A percentile compares a stretch with the other conserved stretches of the same genome.
Conservation (phyloP, 2,797 vertebrate species). For the Lepilemur ruficaudatus region DNA sequence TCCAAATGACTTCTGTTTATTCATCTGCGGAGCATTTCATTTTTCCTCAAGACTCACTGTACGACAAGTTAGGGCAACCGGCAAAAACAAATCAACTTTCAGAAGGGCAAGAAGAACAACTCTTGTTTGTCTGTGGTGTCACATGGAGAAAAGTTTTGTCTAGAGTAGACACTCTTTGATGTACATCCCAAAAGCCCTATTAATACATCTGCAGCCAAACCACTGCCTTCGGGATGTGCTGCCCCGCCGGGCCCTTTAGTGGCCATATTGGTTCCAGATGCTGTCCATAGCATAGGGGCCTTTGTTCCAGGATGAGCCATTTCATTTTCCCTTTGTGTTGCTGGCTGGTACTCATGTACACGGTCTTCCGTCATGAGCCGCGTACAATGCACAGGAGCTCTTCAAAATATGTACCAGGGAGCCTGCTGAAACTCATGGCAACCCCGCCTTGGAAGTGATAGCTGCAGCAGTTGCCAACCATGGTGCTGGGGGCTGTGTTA, state of each 20-base stretch:
- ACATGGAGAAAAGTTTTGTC: background rate
- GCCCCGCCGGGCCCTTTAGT: rapidly evolving
- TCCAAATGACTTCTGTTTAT: background rate
- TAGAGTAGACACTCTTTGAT: background rate
- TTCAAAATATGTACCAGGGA: background rate
- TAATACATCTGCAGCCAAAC: background rate
- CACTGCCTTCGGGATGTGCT: background rate
- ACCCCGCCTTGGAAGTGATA: rapidly evolving
- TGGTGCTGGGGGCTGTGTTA: no score
- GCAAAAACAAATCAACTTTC: background rate
- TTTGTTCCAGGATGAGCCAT: background rate
- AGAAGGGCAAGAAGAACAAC: background rate
- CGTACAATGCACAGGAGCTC: no score
- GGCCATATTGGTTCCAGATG: background rate
- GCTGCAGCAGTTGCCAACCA: no score
- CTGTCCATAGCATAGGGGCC: background rate
- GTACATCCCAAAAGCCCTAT: background rate
- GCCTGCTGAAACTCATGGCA: rapidly evolving
- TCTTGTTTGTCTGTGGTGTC: background rate
- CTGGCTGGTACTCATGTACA: background rate
- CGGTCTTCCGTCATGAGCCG: background rate
- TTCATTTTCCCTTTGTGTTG: background rate
- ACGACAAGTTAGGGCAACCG: background rate
- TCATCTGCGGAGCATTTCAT: background rate
- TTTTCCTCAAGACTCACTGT: background rate